Percentiles rank a stretch among this genome's conserved stretches.
phyloP scores from a whole-genome alignment of 2,888 invertebrate species.

The Andricus curvator region DNA sequence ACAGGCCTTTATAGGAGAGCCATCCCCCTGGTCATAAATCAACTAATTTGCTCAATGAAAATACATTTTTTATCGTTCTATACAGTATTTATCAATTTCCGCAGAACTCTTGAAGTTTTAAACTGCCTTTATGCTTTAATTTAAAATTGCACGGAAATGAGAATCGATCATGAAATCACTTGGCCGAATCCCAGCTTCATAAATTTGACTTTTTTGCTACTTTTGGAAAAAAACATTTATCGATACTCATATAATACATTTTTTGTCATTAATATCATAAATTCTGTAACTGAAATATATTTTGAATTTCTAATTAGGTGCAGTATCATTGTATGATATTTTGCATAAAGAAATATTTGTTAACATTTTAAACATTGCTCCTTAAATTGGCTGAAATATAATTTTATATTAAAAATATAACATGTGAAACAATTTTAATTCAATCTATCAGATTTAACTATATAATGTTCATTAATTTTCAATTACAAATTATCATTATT shows the following conservation, averaged over 20 bases:
- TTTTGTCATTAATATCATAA: slow-evolving; percentile 27
- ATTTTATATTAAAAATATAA: too few relatives aligned
- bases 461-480: not conserved
- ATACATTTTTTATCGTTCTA: too few relatives aligned
- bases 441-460: not conserved
- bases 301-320: not conserved
- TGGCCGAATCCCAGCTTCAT: not conserved
- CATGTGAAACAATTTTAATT: not conserved
- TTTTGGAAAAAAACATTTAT: not conserved
- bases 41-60: not conserved
- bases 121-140: not conserved
- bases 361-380: too few relatives aligned
- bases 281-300: slow-evolving; percentile 21
- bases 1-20: too few relatives aligned
- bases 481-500: not conserved
- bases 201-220: not conserved
- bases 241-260: slow-evolving; percentile 32
- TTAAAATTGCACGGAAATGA: not conserved
- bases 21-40: not conserved
- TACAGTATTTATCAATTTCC: too few relatives aligned
- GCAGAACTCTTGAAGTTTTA: too few relatives aligned
- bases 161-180: not conserved
- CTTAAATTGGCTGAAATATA: too few relatives aligned
- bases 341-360: too few relatives aligned
- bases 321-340: too few relatives aligned